phyloP scores from a whole-genome alignment of 2,797 vertebrate genomes.

The Anableps anableps region DNA sequence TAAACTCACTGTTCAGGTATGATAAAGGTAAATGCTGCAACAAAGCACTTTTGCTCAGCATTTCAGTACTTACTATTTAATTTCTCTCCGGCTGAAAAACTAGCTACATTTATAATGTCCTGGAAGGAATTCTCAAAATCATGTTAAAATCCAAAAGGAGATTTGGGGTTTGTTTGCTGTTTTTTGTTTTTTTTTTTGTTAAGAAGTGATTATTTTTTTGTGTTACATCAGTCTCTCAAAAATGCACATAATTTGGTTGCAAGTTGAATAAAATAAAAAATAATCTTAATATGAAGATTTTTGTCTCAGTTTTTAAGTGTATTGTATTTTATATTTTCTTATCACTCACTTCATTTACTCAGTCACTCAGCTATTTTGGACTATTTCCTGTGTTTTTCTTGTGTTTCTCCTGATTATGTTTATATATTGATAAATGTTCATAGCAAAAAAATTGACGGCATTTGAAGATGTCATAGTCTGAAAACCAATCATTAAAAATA shows the following conservation, averaged over 20 bases:
- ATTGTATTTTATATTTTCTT: neutral
- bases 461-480: neutral
- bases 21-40: neutral
- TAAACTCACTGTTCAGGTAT: constrained; percentile 1
- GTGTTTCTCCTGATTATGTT: neutral
- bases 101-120: too few relatives aligned
- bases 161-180: neutral
- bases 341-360: neutral
- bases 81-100: neutral
- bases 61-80: neutral
- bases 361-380: neutral
- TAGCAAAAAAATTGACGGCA: neutral
- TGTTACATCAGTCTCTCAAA: neutral
- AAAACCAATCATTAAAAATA: neutral
- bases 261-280: neutral
- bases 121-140: too few relatives aligned
- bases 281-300: neutral
- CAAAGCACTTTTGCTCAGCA: neutral
- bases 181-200: neutral
- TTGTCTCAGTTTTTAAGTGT: neutral
- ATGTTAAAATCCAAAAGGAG: neutral
- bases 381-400: neutral
- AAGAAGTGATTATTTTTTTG: neutral
- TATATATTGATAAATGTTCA: neutral
- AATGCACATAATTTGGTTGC: neutral